These are phyloP conservation scores for Lacerta agilis DNA, from an alignment of 2,797 vertebrate species.

Conservation along the genomic window DNA sequence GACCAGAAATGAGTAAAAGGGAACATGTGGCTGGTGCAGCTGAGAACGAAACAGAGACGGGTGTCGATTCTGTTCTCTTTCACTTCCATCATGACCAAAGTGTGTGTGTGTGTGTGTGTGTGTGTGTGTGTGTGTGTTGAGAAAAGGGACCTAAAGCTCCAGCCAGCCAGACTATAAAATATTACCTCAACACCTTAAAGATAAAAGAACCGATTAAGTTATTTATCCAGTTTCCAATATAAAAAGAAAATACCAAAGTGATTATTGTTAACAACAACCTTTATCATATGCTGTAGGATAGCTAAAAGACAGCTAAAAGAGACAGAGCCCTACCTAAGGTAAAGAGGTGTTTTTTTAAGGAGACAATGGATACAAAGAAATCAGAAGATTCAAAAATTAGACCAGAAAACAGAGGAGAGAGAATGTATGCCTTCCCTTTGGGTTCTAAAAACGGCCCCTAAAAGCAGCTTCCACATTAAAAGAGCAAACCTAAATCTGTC, in stretches of 20 bases:
- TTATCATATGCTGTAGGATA: not conserved
- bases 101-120: too few species aligned
- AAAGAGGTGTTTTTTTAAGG: not conserved
- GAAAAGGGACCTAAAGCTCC: not conserved
- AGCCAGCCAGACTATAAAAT: not conserved
- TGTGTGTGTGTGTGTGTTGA: too few species aligned
- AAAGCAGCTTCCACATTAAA: not conserved
- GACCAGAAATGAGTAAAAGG: slow-evolving; percentile 39
- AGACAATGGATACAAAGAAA: not conserved
- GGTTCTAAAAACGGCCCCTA: not conserved
- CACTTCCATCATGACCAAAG: not conserved
- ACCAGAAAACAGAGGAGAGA: not conserved
- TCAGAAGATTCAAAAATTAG: not conserved
- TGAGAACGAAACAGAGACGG: slow-evolving; percentile 38
- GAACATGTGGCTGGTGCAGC: slow-evolving; percentile 38
- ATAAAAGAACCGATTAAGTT: not conserved
- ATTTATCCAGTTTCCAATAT: not conserved
- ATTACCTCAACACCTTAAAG: not conserved
- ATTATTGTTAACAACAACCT: not conserved
- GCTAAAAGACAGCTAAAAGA: too few species aligned
- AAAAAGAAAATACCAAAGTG: not conserved
- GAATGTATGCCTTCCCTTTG: not conserved
- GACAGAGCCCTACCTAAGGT: not conserved
- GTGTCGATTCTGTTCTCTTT: not conserved
- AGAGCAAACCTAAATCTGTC: not conserved